Evolutionary conservation across 2,113 vertebrate species (phyloP).

Genomic region (Terrapene triunguis): DNA sequence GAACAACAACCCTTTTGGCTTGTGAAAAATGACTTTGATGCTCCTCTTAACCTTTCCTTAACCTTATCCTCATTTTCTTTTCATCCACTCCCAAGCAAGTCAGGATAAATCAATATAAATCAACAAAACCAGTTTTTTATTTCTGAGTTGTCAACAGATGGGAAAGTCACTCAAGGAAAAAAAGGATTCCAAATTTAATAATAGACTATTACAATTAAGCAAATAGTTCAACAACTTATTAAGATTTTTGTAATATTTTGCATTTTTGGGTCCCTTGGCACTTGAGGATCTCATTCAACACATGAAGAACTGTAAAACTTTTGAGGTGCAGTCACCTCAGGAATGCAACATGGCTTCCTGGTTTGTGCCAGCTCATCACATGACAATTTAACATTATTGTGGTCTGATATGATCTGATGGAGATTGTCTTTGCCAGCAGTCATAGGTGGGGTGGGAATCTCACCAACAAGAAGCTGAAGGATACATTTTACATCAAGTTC

Average conservation of each 20-base stretch:
- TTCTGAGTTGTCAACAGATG: slow-evolving; percentile 22
- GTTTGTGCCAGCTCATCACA: background rate
- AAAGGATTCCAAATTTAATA: background rate
- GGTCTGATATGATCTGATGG: background rate
- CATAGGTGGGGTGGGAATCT: background rate
- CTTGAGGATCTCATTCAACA: background rate
- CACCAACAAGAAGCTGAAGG: background rate
- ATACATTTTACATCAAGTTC: background rate
- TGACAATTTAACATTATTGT: background rate
- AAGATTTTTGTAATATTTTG: background rate
- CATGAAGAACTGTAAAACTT: background rate
- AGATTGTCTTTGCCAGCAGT: background rate
- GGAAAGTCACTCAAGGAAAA: slow-evolving; percentile 30
- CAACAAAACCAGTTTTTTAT: slow-evolving; percentile 51
- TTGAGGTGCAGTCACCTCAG: background rate
- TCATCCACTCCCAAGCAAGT: slow-evolving; percentile 46
- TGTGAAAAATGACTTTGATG: slow-evolving; percentile 61
- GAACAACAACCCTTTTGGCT: slow-evolving; percentile 27
- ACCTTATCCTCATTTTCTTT: slow-evolving; percentile 68
- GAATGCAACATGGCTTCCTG: background rate
- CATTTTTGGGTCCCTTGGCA: background rate
- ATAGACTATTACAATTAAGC: background rate
- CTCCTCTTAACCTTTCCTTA: slow-evolving; percentile 70
- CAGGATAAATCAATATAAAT: slow-evolving; percentile 70
- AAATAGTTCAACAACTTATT: background rate